These are phyloP conservation scores for Cryptoblepharus egeriae DNA, from an alignment of 2,797 vertebrate genomes.

Conservation along the genomic window DNA sequence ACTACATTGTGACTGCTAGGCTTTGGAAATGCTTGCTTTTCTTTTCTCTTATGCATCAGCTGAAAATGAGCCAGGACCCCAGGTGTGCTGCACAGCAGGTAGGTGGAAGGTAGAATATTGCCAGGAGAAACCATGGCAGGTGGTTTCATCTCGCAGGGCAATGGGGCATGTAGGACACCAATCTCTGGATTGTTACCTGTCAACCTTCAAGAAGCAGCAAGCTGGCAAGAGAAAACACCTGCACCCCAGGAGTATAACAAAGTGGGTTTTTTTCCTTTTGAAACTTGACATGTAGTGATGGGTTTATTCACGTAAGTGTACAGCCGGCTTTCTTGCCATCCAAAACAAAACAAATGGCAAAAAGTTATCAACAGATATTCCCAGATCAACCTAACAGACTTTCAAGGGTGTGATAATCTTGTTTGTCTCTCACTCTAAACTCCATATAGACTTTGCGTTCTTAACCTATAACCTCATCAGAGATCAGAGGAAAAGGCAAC, in stretches of 20 bases:
- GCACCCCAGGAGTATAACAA: neutral
- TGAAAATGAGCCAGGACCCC: neutral
- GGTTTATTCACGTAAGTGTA: neutral
- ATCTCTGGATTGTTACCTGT: neutral
- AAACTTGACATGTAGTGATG: neutral
- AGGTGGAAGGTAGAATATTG: neutral
- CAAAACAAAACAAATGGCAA: constrained; percentile 24
- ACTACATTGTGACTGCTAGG: neutral
- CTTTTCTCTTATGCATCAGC: no score
- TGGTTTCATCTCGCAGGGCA: neutral
- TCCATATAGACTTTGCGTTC: constrained; percentile 24
- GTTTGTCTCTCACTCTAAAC: neutral
- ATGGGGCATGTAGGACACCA: neutral
- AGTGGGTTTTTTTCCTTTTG: neutral
- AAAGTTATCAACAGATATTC: constrained; percentile 8
- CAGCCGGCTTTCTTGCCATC: neutral
- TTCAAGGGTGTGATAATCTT: constrained; percentile 16
- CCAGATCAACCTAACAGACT: constrained; percentile 32
- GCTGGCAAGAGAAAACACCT: neutral
- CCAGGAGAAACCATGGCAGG: neutral
- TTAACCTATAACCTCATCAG: constrained; percentile 38
- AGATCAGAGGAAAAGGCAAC: constrained; percentile 26
- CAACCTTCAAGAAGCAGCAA: neutral
- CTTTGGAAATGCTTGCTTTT: neutral
- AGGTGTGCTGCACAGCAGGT: neutral